Evolutionary conservation across 2,113 vertebrate species (phyloP).

Genomic region (Falco punctatus): DNA sequence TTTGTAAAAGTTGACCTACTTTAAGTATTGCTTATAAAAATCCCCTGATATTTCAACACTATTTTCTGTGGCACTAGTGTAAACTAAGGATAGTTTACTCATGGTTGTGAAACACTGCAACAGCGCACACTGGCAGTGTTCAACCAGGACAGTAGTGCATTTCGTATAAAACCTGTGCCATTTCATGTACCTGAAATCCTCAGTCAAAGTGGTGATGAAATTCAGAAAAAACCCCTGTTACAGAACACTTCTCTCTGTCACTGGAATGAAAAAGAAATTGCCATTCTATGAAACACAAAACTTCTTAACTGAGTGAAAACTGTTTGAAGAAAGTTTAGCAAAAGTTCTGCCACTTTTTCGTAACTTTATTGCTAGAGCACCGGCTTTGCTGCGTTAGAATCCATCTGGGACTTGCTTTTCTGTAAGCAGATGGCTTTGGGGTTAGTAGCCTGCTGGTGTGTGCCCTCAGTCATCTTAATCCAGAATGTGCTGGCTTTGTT

Average conservation of each 20-base stretch:
- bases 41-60: background rate
- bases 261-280: background rate
- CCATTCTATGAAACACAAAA: background rate
- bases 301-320: background rate
- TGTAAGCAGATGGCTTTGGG: background rate
- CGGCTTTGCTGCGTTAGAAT: background rate
- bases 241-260: background rate
- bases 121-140: background rate
- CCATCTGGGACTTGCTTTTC: background rate
- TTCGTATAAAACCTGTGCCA: background rate
- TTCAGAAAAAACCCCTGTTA: rapidly evolving
- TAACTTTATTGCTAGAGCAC: background rate
- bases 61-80: background rate
- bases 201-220: background rate
- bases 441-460: background rate
- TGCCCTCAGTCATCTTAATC: background rate
- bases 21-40: background rate
- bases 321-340: background rate
- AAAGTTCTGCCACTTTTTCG: background rate
- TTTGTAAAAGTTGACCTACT: background rate
- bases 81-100: background rate
- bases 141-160: background rate
- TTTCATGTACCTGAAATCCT: rapidly evolving
- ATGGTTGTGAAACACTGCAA: background rate
- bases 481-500: background rate